phyloP scores from a whole-genome alignment of 2,113 vertebrate species.

The Scortum barcoo region DNA sequence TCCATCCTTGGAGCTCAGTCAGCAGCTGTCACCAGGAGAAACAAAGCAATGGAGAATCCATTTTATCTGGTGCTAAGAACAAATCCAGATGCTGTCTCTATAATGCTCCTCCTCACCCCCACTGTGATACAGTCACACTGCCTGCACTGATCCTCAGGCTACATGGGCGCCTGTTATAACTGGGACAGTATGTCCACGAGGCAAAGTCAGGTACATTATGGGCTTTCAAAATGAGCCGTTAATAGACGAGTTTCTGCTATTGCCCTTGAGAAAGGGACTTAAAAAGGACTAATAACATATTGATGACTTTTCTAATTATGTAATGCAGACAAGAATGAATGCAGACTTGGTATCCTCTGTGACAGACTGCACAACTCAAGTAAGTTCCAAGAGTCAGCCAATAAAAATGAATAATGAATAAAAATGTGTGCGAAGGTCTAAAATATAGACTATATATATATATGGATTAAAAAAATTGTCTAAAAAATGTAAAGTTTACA shows the following conservation, averaged over 20 bases:
- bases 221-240: slow-evolving; percentile 15
- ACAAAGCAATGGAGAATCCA: slow-evolving; percentile 53
- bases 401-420: neutral
- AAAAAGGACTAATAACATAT: neutral
- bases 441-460: neutral
- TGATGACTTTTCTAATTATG: neutral
- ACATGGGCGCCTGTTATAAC: slow-evolving; percentile 20
- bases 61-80: slow-evolving; percentile 59
- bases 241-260: neutral
- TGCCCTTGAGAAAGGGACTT: neutral
- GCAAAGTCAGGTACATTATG: neutral
- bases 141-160: slow-evolving; percentile 24
- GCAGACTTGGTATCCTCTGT: neutral
- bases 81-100: slow-evolving; percentile 71
- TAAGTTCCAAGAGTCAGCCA: neutral
- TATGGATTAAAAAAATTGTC: neutral
- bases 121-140: slow-evolving; percentile 16
- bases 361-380: neutral
- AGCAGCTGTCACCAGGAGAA: slow-evolving; percentile 35
- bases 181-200: neutral
- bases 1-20: slow-evolving; percentile 35
- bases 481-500: neutral
- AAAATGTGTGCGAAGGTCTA: neutral
- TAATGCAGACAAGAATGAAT: neutral
- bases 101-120: slow-evolving; percentile 4